Percentiles rank a stretch among this genome's conserved stretches.
These are phyloP conservation scores for Polymixis flavicincta DNA, from an alignment of 2,888 invertebrate genomes.

Conservation along the genomic window DNA sequence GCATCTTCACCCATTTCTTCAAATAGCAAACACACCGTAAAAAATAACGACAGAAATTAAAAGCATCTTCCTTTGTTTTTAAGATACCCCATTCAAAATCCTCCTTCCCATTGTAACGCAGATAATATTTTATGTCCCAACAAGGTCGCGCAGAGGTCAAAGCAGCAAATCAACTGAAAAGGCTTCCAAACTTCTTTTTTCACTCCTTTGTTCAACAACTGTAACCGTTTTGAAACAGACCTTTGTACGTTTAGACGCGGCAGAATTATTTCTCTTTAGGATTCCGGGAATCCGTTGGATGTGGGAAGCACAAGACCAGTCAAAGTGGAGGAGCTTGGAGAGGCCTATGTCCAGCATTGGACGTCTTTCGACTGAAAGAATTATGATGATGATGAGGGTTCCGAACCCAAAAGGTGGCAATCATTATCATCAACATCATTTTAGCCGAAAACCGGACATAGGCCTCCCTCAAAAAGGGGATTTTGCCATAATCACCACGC, in stretches of 20 bases:
- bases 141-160: slow-evolving; percentile 65
- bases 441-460: too few species aligned
- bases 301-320: too few species aligned
- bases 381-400: too few species aligned
- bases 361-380: too few species aligned
- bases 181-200: slow-evolving; percentile 71
- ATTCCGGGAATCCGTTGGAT: too few species aligned
- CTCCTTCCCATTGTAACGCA: slow-evolving; percentile 37
- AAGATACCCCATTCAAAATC: slow-evolving; percentile 37
- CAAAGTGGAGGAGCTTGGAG: too few species aligned
- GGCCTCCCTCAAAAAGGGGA: too few species aligned
- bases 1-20: too few species aligned
- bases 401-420: too few species aligned
- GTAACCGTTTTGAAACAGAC: slow-evolving; percentile 71
- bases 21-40: slow-evolving; percentile 6
- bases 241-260: slow-evolving; percentile 50
- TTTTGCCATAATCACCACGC: too few species aligned
- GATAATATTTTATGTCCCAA: slow-evolving; percentile 59
- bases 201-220: slow-evolving; percentile 78
- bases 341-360: too few species aligned
- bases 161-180: slow-evolving; percentile 73
- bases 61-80: slow-evolving; percentile 37
- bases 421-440: too few species aligned
- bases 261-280: slow-evolving; percentile 20
- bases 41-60: background rate